Base-by-base conservation (phyloP, 64 coral and sea anemone genomes). In the Acropora yongei region DNA sequence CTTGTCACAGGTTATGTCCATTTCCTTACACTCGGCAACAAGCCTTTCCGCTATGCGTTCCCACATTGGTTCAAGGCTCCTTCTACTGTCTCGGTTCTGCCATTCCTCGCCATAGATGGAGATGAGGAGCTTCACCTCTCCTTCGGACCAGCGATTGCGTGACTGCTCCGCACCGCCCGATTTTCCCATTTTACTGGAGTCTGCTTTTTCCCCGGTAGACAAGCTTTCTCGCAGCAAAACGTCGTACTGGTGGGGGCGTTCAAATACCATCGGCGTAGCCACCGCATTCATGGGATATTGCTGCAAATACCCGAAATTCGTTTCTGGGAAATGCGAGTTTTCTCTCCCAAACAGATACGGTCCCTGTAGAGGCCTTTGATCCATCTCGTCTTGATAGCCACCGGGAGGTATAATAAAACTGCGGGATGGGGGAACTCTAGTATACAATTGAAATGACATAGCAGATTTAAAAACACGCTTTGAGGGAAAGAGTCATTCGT, bases 61-160 rank as follows among this genome's bases (percentile, higher is more conserved):
- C 88, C 88, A 90, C 88, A 90, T 90, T 13, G 88, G 41, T 17
- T 90, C 88, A 13, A 90, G 42, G 77, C 45, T 90, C 16, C 78
- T 89, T 71, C 77, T 57, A 41, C 67, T 90, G 7, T 47, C 60
- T 71, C 57, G 79, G 18, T 80, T 46, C 57, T 89, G 14, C 20
- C 9, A 89, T 67, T 89, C 88, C 49, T 80, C 44, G 7, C 49
- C 44, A 41, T 90, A 90, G 17, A 90, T 79, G 0, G 45, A 13
- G 10, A 90, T 80, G 42, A 80, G 58, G 51, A 80, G 65, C 60
- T 80, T 90, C 2, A 90, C 88, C 47, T 90, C 88, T 80, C 77
- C 77, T 14, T 90, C 76, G 2, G 45, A 16, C 88, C 77, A 90
- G 16, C 49, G 49, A 79, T 57, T 79, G 77, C 77, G 49, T 79